These are phyloP conservation scores for Grapholita molesta DNA, from an alignment of 1,140 invertebrate species.

Conservation along the genomic window DNA sequence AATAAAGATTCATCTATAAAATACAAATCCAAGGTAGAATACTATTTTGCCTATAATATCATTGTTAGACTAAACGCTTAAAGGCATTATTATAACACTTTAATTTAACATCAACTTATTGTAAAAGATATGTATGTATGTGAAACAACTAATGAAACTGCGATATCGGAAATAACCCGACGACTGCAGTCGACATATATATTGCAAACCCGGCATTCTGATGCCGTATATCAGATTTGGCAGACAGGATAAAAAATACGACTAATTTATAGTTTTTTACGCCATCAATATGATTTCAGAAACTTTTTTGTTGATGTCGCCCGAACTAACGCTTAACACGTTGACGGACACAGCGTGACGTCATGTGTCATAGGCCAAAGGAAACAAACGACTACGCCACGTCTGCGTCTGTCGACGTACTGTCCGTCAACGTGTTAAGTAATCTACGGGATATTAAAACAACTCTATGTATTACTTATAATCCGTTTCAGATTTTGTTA, in stretches of 20 bases:
- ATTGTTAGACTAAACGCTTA: background rate
- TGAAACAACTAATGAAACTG: background rate
- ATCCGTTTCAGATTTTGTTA: too few relatives aligned
- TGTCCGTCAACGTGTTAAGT: too few relatives aligned
- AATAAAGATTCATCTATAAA: too few relatives aligned
- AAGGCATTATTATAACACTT: conserved; percentile 26
- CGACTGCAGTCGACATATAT: background rate
- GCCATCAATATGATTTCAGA: conserved; percentile 2
- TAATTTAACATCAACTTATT: conserved; percentile 53
- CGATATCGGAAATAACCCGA: background rate
- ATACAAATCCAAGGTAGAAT: too few relatives aligned
- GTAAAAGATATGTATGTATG: conserved; percentile 59
- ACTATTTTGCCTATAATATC: background rate
- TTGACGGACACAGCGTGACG: too few relatives aligned
- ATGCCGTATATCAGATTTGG: background rate
- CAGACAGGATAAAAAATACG: background rate
- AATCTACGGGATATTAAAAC: too few relatives aligned
- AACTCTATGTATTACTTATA: too few relatives aligned
- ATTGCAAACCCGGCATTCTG: background rate
- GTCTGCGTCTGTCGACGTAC: too few relatives aligned
- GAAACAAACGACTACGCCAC: too few relatives aligned
- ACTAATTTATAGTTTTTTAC: background rate
- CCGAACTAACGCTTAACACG: too few relatives aligned
- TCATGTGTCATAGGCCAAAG: too few relatives aligned
- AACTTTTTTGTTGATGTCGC: too few relatives aligned